Evolutionary conservation across 2,113 vertebrate species (phyloP).

Genomic region (Notothenia coriiceps): DNA sequence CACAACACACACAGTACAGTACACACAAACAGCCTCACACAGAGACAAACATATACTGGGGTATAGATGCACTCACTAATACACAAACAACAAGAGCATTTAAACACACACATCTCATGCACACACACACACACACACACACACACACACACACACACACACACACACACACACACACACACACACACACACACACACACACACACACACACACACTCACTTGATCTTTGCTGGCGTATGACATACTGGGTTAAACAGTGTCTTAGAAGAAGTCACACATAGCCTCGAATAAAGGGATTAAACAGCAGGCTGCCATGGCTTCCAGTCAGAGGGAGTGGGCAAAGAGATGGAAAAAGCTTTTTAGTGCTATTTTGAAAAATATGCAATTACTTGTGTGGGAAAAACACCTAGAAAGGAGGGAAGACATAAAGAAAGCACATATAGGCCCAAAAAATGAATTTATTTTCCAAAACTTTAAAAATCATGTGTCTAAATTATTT

Average conservation of each 20-base stretch:
- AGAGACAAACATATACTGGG: constrained; percentile 17
- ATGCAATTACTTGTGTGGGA: neutral
- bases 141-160: too few relatives aligned
- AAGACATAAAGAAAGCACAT: neutral
- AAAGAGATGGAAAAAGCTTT: constrained; percentile 42
- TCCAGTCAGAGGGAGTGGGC: constrained; percentile 44
- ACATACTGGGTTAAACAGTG: constrained; percentile 20
- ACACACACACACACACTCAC: neutral
- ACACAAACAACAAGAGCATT: neutral
- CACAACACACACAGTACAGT: constrained; percentile 46
- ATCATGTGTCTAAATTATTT: neutral
- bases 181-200: neutral
- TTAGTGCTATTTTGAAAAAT: constrained; percentile 42
- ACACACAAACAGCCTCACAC: neutral
- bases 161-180: too few relatives aligned
- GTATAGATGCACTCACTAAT: neutral
- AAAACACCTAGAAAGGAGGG: constrained; percentile 16
- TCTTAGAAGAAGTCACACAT: constrained; percentile 51
- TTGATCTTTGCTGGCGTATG: constrained; percentile 26
- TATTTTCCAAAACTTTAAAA: neutral
- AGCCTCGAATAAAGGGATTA: constrained; percentile 62
- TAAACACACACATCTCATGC: neutral
- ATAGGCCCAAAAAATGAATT: neutral
- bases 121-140: too few relatives aligned
- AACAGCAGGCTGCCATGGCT: constrained; percentile 42